A percentile compares a stretch with the other conserved stretches of the same genome.
Conservation (phyloP, 2,797 vertebrate species). For the Xyrichtys novacula region DNA sequence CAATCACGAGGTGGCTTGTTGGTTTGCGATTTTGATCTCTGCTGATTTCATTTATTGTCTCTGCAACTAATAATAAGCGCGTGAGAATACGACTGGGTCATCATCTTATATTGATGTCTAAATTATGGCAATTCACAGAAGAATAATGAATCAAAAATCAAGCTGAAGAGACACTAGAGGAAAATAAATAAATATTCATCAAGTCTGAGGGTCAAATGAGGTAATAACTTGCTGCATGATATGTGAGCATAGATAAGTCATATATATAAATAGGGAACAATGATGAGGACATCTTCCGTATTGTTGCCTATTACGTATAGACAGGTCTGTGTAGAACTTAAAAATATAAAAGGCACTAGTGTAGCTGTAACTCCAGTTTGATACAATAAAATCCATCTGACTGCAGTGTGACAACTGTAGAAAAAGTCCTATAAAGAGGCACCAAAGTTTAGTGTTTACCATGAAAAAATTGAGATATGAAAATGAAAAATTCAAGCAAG, state of each 20-base stretch:
- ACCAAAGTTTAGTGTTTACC: constrained; percentile 80
- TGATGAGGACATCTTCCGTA: constrained; percentile 55
- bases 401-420: constrained; percentile 72
- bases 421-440: constrained; percentile 90
- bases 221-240: constrained; percentile 57
- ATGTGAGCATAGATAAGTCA: constrained; percentile 46
- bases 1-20: constrained; percentile 65
- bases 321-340: constrained; percentile 68
- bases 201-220: constrained; percentile 56
- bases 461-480: constrained; percentile 87
- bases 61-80: constrained; percentile 56
- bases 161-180: constrained; percentile 16
- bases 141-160: constrained; percentile 35
- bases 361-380: constrained; percentile 78
- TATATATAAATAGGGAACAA: constrained; percentile 39
- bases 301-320: constrained; percentile 34
- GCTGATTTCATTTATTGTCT: constrained; percentile 70
- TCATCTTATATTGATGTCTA: constrained; percentile 46
- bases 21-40: constrained; percentile 62
- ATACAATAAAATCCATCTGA: constrained; percentile 62
- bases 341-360: constrained; percentile 94
- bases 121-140: constrained; percentile 43
- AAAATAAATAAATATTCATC: constrained; percentile 49
- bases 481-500: constrained; percentile 87
- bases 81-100: constrained; percentile 52